phyloP scores from a whole-genome alignment of 1,140 invertebrate genomes.

The Orius laevigatus region DNA sequence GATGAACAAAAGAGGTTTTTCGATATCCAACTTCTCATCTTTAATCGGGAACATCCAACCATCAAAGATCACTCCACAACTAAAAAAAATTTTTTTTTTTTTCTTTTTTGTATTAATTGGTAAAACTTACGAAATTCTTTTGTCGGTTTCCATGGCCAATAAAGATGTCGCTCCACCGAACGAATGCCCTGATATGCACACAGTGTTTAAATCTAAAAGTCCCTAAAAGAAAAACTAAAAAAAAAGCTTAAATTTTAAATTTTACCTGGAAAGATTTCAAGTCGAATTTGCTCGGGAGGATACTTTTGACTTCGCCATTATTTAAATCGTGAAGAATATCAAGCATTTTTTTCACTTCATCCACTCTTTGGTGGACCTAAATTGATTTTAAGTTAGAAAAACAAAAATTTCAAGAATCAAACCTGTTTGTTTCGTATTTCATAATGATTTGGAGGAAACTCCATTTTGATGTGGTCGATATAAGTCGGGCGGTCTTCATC shows the following conservation, averaged over 20 bases:
- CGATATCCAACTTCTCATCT: conserved; percentile 31
- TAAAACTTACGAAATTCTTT: conserved; percentile 33
- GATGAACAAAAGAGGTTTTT: conserved; percentile 41
- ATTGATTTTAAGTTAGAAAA: conserved; percentile 11
- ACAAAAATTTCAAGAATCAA: conserved; percentile 5
- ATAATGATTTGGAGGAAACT: conserved; percentile 26
- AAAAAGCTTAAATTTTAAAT: not conserved
- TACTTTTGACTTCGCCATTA: conserved; percentile 34
- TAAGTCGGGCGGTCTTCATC: conserved; percentile 23
- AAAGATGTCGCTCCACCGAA: conserved; percentile 48
- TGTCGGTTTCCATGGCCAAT: conserved; percentile 33
- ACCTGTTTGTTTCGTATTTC: conserved; percentile 26
- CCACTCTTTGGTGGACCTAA: conserved; percentile 31
- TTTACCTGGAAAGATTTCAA: conserved; percentile 22
- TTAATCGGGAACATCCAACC: conserved; percentile 54
- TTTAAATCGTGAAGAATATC: conserved; percentile 38
- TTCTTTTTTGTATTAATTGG: not conserved
- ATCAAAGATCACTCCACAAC: conserved; percentile 40
- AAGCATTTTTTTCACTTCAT: conserved; percentile 36
- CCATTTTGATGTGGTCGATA: conserved; percentile 24
- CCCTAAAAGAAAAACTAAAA: conserved; percentile 27
- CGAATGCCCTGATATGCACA: conserved; percentile 44
- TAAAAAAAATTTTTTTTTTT: conserved; percentile 19
- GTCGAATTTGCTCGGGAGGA: conserved; percentile 30
- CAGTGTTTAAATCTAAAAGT: conserved; percentile 34